Evolutionary conservation across 2,113 vertebrate genomes (phyloP).

Genomic region (Corvus moneduloides): DNA sequence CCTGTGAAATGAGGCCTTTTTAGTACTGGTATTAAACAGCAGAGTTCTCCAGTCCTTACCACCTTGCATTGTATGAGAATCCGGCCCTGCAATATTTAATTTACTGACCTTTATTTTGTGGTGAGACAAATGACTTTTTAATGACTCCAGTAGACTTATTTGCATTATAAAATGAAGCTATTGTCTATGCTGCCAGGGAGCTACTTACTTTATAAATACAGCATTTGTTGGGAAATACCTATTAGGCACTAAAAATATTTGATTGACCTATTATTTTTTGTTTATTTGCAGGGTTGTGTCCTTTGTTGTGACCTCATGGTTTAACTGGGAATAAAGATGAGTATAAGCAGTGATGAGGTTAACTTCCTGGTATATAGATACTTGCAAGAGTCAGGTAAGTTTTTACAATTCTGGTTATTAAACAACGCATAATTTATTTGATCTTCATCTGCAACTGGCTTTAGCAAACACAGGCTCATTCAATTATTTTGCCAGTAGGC

Average conservation of each 20-base stretch:
- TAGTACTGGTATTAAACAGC: neutral
- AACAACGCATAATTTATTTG: conserved; percentile 41
- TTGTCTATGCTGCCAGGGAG: neutral
- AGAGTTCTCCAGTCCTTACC: neutral
- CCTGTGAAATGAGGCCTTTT: neutral
- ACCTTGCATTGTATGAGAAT: neutral
- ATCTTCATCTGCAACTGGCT: conserved; percentile 48
- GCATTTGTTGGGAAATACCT: neutral
- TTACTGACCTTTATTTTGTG: conserved; percentile 42
- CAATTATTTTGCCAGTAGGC: conserved; percentile 54
- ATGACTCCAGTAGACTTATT: neutral
- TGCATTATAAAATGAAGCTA: conserved; percentile 23
- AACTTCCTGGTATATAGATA: conserved; percentile 99
- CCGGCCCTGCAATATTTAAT: neutral
- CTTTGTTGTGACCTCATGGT: conserved; percentile 99
- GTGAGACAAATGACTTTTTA: conserved; percentile 37
- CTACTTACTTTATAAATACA: neutral
- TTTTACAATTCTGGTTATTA: conserved; percentile 64
- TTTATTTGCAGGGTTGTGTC: conserved; percentile 84
- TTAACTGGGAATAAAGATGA: conserved; percentile 99
- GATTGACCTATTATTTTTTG: conserved; percentile 38
- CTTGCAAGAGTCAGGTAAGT: conserved; percentile 98
- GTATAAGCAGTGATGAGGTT: conserved; percentile 99
- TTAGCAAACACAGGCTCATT: conserved; percentile 51
- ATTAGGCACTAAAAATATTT: neutral